Conservation (phyloP, 64 coral and sea anemone species). For the Stichodactyla helianthus region DNA sequence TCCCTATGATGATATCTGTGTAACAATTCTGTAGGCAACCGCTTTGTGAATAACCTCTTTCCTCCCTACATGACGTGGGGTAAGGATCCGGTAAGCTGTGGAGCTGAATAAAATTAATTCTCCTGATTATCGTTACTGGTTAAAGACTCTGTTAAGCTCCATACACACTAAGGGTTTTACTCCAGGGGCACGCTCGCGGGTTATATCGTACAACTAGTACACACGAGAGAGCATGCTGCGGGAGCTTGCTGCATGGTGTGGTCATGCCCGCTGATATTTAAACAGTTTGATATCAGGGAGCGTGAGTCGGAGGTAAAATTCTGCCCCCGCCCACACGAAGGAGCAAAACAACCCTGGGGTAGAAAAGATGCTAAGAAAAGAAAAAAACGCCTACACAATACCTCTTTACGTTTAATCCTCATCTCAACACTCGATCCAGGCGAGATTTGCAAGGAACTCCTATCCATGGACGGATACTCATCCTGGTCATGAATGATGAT, state of each 20-base stretch:
- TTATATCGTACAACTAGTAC: too few relatives aligned
- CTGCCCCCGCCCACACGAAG: too few relatives aligned
- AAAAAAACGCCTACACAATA: neutral
- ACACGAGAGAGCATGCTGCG: too few relatives aligned
- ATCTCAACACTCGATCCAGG: neutral
- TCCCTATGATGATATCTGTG: neutral
- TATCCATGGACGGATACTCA: neutral
- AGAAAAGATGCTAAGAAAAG: too few relatives aligned
- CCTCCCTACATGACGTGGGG: neutral
- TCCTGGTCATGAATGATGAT: slow-evolving; percentile 23
- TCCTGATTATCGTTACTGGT: neutral
- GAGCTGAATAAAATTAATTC: neutral
- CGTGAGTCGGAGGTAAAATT: too few relatives aligned
- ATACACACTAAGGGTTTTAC: too few relatives aligned
- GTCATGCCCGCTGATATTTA: neutral
- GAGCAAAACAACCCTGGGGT: too few relatives aligned
- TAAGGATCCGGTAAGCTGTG: neutral
- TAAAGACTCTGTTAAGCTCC: too few relatives aligned
- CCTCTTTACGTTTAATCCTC: neutral
- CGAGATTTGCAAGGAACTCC: neutral
- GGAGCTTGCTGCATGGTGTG: neutral
- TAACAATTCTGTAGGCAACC: neutral
- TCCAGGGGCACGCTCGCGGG: too few relatives aligned
- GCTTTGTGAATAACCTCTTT: neutral
- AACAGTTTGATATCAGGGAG: neutral